phyloP scores from a whole-genome alignment of 2,888 invertebrate species.

The Aphidoletes aphidimyza region DNA sequence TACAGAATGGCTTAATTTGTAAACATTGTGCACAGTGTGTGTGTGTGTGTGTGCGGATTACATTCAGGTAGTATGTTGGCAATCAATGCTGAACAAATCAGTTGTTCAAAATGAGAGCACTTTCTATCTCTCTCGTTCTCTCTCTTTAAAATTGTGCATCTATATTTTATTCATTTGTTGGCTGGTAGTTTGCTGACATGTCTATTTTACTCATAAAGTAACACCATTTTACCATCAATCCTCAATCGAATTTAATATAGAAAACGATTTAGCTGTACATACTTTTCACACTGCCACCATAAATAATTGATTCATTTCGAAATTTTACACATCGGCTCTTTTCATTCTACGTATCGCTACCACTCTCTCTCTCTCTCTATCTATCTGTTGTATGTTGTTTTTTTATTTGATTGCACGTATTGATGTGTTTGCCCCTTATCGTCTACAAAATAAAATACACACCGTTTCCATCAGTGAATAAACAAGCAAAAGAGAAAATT shows the following conservation, averaged over 20 bases:
- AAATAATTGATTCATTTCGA: slow-evolving; percentile 45
- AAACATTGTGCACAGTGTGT: slow-evolving; percentile 31
- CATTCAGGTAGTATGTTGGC: no score
- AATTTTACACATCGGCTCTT: not conserved
- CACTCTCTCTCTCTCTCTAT: no score
- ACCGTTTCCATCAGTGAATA: no score
- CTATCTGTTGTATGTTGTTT: no score
- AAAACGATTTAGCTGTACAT: slow-evolving; percentile 20
- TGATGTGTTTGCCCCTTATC: no score
- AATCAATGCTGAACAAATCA: no score
- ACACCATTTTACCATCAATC: slow-evolving; percentile 53
- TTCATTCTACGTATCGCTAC: no score
- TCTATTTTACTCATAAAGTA: slow-evolving; percentile 47
- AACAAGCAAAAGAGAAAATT: no score
- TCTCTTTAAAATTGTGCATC: no score
- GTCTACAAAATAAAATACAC: not conserved
- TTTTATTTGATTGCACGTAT: no score
- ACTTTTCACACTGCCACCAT: slow-evolving; percentile 4
- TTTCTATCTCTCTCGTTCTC: not conserved
- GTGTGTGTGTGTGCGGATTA: not conserved
- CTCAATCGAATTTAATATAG: slow-evolving; percentile 53
- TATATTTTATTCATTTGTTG: slow-evolving; percentile 26
- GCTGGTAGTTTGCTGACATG: slow-evolving; percentile 11
- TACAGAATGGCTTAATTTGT: not conserved
- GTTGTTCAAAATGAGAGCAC: no score